Conservation (phyloP, 2,888 invertebrate genomes). For the Pandemis cinnamomeana region DNA sequence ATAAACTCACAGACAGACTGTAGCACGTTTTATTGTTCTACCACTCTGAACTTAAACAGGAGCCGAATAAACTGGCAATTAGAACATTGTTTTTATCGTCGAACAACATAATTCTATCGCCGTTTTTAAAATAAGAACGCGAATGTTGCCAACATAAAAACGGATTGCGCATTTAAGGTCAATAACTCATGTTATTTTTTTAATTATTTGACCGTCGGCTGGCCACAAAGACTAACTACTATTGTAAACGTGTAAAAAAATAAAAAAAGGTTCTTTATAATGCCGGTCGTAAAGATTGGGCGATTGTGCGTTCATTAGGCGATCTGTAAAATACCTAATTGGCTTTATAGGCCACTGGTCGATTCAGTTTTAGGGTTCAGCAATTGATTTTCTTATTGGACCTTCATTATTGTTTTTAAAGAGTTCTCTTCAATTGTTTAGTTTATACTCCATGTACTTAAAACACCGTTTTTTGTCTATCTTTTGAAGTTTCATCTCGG, state of each 20-base stretch:
- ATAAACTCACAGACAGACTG: background rate
- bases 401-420: background rate
- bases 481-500: no score
- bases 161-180: conserved; percentile 44
- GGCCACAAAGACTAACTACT: conserved; percentile 59
- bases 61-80: conserved; percentile 20
- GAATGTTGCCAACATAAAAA: conserved; percentile 25
- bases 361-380: conserved; percentile 35
- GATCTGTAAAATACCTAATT: conserved; percentile 59
- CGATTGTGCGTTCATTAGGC: conserved; percentile 68
- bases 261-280: conserved; percentile 60
- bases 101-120: conserved; percentile 25
- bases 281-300: conserved; percentile 56
- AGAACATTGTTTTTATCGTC: conserved; percentile 31
- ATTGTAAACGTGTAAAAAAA: conserved; percentile 68
- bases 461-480: no score
- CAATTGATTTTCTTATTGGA: background rate
- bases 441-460: no score
- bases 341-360: conserved; percentile 47
- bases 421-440: background rate
- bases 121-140: conserved; percentile 27
- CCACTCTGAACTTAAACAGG: conserved; percentile 3
- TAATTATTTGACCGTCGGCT: conserved; percentile 54
- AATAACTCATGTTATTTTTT: conserved; percentile 46
- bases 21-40: conserved; percentile 9